Evolutionary conservation across 1,140 invertebrate species (phyloP).

Genomic region (Pseudoatta argentina): DNA sequence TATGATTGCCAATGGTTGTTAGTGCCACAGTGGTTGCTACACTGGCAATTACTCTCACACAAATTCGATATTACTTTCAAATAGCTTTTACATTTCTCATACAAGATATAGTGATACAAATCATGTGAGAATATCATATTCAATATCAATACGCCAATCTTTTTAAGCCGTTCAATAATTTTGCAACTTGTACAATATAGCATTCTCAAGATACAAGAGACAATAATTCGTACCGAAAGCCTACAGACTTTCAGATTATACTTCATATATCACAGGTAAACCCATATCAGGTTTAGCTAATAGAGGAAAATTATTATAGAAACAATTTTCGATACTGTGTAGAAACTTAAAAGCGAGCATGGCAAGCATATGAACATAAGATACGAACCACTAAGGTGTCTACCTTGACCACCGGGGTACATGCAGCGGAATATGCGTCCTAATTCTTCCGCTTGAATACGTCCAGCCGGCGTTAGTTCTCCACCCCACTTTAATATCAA

Average conservation of each 20-base stretch:
- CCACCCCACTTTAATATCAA: constrained; percentile 99
- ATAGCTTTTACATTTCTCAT: not conserved
- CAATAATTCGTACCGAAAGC: constrained; percentile 17
- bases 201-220: constrained; percentile 23
- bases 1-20: constrained; percentile 58
- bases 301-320: constrained; percentile 60
- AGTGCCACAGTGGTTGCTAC: constrained; percentile 16
- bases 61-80: not conserved
- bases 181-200: constrained; percentile 28
- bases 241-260: constrained; percentile 8
- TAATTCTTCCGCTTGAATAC: constrained; percentile 98
- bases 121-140: not conserved
- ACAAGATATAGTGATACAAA: constrained; percentile 5
- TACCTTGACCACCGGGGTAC: constrained; percentile 97
- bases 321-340: constrained; percentile 50
- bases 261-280: constrained; percentile 30
- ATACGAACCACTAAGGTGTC: constrained; percentile 91
- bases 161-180: constrained; percentile 9
- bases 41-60: constrained; percentile 38
- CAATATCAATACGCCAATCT: constrained; percentile 1
- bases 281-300: constrained; percentile 57
- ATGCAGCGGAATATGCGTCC: constrained; percentile 99
- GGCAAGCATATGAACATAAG: constrained; percentile 85
- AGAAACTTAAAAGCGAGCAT: constrained; percentile 77
- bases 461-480: constrained; percentile 98